Percentiles rank a stretch among this genome's conserved stretches.
These are phyloP conservation scores for Zele albiditarsus DNA, from an alignment of 2,888 invertebrate genomes.

Conservation along the genomic window DNA sequence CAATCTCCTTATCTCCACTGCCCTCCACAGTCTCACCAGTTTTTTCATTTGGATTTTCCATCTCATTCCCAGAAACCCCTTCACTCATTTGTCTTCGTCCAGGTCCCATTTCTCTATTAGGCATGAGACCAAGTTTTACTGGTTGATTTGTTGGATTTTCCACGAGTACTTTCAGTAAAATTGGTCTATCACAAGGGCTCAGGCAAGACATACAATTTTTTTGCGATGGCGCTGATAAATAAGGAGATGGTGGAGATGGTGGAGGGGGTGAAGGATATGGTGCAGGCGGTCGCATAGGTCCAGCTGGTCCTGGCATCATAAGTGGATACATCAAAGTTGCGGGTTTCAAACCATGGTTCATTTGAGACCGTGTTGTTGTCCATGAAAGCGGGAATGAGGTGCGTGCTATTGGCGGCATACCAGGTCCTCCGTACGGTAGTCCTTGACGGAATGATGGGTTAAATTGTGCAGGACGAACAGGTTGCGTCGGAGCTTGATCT, in stretches of 20 bases:
- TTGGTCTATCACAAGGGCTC: slow-evolving; percentile 44
- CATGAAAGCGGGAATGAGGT: too few species aligned
- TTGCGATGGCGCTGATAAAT: background rate
- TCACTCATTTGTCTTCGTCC: slow-evolving; percentile 21
- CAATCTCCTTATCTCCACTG: background rate
- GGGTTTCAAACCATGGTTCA: too few species aligned
- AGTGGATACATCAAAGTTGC: too few species aligned
- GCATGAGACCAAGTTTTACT: slow-evolving; percentile 22
- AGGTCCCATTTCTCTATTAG: slow-evolving; percentile 27
- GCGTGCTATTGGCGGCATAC: too few species aligned
- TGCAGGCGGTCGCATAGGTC: background rate
- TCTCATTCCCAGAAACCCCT: background rate
- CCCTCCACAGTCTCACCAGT: background rate
- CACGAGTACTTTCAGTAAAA: slow-evolving; percentile 41
- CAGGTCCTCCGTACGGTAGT: too few species aligned
- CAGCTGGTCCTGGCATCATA: too few species aligned
- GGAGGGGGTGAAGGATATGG: too few species aligned
- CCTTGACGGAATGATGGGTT: too few species aligned
- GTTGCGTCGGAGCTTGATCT: too few species aligned
- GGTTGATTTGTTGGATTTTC: slow-evolving; percentile 43
- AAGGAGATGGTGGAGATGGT: background rate
- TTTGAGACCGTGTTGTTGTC: too few species aligned
- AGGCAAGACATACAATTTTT: slow-evolving; percentile 9
- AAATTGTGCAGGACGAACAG: too few species aligned
- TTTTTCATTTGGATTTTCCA: background rate